These are phyloP conservation scores for Crotalus viridis DNA, from an alignment of 2,113 vertebrate genomes.

Conservation along the genomic window DNA sequence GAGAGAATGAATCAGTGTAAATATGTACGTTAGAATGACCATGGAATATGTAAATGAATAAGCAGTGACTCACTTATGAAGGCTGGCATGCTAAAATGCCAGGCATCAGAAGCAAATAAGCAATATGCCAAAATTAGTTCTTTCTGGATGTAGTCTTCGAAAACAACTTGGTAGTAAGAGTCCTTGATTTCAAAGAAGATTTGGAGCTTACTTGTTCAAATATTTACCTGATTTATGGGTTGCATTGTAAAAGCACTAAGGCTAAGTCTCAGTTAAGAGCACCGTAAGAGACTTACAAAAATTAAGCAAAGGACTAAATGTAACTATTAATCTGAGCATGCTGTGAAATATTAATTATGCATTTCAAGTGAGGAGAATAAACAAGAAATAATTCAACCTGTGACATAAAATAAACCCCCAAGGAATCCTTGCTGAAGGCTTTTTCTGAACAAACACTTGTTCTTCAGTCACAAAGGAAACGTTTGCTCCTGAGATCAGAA, in stretches of 20 bases:
- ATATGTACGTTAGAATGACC: background rate
- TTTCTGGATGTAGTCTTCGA: background rate
- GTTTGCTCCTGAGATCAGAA: slow-evolving; percentile 58
- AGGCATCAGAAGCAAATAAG: background rate
- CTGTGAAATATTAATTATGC: slow-evolving; percentile 71
- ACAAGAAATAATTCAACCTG: slow-evolving; percentile 69
- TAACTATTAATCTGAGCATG: slow-evolving; percentile 62
- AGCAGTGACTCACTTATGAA: background rate
- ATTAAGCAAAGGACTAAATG: slow-evolving; percentile 67
- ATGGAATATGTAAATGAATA: background rate
- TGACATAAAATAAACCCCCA: slow-evolving; percentile 67
- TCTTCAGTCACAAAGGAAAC: slow-evolving; percentile 67
- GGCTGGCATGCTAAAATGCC: background rate
- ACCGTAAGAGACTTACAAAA: slow-evolving; percentile 64
- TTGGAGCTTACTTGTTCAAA: slow-evolving; percentile 57
- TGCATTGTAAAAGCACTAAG: slow-evolving; percentile 58
- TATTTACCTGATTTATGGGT: slow-evolving; percentile 70
- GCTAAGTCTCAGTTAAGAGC: slow-evolving; percentile 53
- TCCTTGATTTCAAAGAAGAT: slow-evolving; percentile 57
- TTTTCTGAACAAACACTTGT: slow-evolving; percentile 69
- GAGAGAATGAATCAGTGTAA: background rate
- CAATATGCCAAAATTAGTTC: background rate
- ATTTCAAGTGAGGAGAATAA: slow-evolving; percentile 67
- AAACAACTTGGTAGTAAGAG: background rate
- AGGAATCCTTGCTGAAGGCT: slow-evolving; percentile 57